These are phyloP conservation scores for Acleris literana DNA, from an alignment of 2,888 invertebrate genomes.

Conservation along the genomic window DNA sequence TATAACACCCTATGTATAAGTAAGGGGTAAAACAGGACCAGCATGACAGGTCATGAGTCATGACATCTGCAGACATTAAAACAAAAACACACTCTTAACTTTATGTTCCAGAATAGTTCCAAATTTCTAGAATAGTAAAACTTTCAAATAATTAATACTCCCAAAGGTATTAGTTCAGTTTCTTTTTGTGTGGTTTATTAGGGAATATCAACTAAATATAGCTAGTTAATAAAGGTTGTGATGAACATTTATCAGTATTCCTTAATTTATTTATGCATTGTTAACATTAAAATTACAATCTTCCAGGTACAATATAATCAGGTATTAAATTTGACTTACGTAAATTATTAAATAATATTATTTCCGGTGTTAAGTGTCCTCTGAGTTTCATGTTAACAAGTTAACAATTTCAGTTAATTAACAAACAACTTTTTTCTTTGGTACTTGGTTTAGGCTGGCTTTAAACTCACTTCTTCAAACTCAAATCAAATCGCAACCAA, in stretches of 20 bases:
- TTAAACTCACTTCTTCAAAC: constrained; percentile 13
- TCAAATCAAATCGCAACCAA: constrained; percentile 6
- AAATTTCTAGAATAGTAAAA: too few species aligned
- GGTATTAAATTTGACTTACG: constrained; percentile 35
- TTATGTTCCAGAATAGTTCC: too few species aligned
- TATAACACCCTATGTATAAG: too few species aligned
- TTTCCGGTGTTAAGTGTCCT: constrained; percentile 17
- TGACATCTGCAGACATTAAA: too few species aligned
- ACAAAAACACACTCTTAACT: too few species aligned
- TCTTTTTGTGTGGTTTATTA: too few species aligned
- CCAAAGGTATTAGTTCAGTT: too few species aligned
- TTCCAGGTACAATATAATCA: constrained; percentile 37
- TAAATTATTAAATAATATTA: constrained; percentile 31
- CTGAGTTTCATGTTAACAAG: constrained; percentile 15
- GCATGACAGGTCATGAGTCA: too few species aligned
- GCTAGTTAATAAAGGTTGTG: constrained; percentile 16
- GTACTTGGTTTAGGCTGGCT: constrained; percentile 33
- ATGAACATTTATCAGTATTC: constrained; percentile 22
- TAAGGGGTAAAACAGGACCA: too few species aligned
- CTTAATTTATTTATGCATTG: constrained; percentile 32
- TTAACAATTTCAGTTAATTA: constrained; percentile 1
- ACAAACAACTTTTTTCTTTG: constrained; percentile 31
- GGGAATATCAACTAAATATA: too few species aligned
- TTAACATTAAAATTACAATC: constrained; percentile 36
- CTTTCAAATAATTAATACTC: too few species aligned